A percentile compares a stretch with the other conserved stretches of the same genome.
Evolutionary conservation across 1,140 invertebrate species (phyloP).

Genomic region (Drosophila nasuta): DNA sequence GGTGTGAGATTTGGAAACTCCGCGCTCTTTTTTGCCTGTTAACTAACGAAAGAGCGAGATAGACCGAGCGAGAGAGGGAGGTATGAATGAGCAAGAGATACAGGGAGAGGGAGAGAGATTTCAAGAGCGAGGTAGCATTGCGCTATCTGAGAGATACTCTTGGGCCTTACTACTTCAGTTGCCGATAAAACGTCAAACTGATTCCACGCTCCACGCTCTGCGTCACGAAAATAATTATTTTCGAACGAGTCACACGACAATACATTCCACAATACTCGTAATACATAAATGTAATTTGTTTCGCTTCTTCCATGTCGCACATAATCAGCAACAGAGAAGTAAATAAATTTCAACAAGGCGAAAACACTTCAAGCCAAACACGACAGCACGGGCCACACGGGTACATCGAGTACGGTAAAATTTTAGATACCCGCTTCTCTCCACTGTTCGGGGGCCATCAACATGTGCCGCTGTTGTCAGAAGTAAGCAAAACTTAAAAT

Average conservation of each 20-base stretch:
- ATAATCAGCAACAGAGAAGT: conserved; percentile 33
- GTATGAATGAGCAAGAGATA: background rate
- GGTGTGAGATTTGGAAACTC: conserved; percentile 38
- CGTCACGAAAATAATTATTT: conserved; percentile 46
- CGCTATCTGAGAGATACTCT: conserved; percentile 62
- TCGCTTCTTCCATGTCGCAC: conserved; percentile 33
- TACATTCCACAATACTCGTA: conserved; percentile 31
- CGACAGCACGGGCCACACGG: background rate
- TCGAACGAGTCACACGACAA: conserved; percentile 64
- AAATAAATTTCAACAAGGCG: conserved; percentile 21
- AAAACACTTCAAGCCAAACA: conserved; percentile 14
- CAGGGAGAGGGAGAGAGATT: background rate
- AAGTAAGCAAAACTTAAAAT: conserved; percentile 67
- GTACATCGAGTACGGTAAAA: conserved; percentile 3
- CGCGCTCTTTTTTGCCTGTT: background rate
- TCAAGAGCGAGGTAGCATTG: conserved; percentile 22
- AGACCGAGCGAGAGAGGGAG: conserved; percentile 14
- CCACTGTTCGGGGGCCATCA: conserved; percentile 17
- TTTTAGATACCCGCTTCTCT: background rate
- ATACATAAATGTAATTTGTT: conserved; percentile 63
- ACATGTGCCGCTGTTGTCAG: conserved; percentile 84
- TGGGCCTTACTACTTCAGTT: conserved; percentile 64
- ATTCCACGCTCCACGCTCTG: conserved; percentile 50
- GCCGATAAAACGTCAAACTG: conserved; percentile 77
- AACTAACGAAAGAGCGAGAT: conserved; percentile 10